phyloP scores from a whole-genome alignment of 1,140 invertebrate species.

The Drosophila serrata region DNA sequence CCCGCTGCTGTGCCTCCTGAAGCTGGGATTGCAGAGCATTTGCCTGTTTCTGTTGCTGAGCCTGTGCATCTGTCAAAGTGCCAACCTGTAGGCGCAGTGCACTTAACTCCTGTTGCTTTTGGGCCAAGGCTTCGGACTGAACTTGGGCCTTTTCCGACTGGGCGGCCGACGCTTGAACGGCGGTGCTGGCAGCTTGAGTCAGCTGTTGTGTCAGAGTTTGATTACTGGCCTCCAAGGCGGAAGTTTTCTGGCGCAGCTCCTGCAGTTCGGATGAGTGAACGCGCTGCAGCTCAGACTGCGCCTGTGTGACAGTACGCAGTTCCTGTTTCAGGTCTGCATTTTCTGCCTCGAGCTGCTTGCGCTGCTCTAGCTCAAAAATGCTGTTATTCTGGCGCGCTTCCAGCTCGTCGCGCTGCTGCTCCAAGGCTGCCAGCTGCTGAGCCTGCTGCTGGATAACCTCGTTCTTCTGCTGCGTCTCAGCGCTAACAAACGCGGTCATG shows the following conservation, averaged over 20 bases:
- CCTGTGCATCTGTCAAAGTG: conserved; percentile 46
- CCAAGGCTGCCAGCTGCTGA: conserved; percentile 61
- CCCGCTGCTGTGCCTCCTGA: conserved; percentile 56
- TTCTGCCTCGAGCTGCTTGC: conserved; percentile 71
- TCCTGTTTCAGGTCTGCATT: conserved; percentile 75
- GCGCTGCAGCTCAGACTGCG: conserved; percentile 55
- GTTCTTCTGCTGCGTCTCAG: conserved; percentile 74
- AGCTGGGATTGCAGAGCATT: conserved; percentile 66
- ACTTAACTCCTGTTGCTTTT: conserved; percentile 43
- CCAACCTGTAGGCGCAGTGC: conserved; percentile 50
- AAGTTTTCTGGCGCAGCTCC: conserved; percentile 51
- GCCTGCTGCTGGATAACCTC: conserved; percentile 69
- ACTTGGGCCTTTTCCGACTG: conserved; percentile 65
- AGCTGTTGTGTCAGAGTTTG: conserved; percentile 46
- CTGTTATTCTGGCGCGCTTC: conserved; percentile 75
- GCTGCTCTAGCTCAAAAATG: conserved; percentile 78
- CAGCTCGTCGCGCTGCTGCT: conserved; percentile 79
- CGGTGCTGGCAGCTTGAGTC: conserved; percentile 52
- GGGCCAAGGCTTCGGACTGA: conserved; percentile 51
- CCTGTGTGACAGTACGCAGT: conserved; percentile 61
- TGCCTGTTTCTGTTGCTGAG: conserved; percentile 52
- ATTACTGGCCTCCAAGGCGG: conserved; percentile 50
- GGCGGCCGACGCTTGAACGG: conserved; percentile 52
- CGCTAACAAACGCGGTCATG: conserved; percentile 69
- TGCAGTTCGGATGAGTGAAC: conserved; percentile 65